Base-by-base conservation (phyloP, 2,113 vertebrate genomes). In the Corapipo altera region DNA sequence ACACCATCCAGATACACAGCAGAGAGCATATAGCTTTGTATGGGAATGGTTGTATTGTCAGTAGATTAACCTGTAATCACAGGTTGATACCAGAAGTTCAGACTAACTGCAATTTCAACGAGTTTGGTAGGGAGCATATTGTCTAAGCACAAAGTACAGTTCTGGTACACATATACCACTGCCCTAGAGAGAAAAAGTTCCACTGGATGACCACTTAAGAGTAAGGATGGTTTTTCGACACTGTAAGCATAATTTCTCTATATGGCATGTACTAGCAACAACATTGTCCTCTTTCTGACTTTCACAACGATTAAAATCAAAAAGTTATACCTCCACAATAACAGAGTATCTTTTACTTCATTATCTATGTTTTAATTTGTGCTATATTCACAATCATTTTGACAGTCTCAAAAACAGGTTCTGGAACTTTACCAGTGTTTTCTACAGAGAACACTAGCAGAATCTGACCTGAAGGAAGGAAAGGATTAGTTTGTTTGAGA, bases 31-130 rank as follows among this genome's bases (percentile, higher is more conserved):
- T 0, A 83, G 13, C 22, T 82, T 54, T 49, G 22, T 28, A n/a
- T 0, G 4, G 62, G 27, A 79, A 79, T 0, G 1, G 41, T 17
- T 11, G 1, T 0, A 2, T 4, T 44, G n/a, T 14, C 55, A 41
- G 30, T 20, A 69, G 6, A 11, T 43, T 51, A 71, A 55, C 30
- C 51, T 52, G 52, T 12, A 27, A 44, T 46, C 41, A 62, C 20
- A 61, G n/a, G 41, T 24, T 35, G 28, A 44, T 16, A 78, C 4
- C 26, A 54, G 57, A 86, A 85, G 14, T 11, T 23, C 65, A 37
- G 19, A 64, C 11, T 66, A 91, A 59, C 28, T 52, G 41, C 71
- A 70, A 5, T 70, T 65, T 57, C 8, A 1, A 23, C 8, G 16
- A 30, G n/a, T 39, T 32, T 18, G 17, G 32, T 13, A 69, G 27